Evolutionary conservation across 37 sponge, comb jelly and placozoan genomes (phyloP).

Genomic region (Crambe crambe): DNA sequence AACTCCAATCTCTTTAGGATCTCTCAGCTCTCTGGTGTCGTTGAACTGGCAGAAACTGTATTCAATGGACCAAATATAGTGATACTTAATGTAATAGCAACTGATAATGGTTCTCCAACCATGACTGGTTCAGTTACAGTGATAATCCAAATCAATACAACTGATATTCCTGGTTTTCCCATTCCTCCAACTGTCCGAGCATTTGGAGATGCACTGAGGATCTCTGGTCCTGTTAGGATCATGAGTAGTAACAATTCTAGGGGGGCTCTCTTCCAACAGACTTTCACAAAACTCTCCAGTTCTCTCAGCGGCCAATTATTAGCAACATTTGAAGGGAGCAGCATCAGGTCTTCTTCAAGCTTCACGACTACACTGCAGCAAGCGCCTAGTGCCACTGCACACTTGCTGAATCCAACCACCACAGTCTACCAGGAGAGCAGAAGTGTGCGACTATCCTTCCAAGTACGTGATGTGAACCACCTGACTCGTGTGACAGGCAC

Average conservation of each 20-base stretch:
- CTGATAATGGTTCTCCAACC: constrained; percentile 28
- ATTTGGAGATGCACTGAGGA: not conserved
- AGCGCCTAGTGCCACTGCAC: not conserved
- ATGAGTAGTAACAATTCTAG: not conserved
- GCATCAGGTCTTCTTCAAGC: not conserved
- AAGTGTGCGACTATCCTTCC: not conserved
- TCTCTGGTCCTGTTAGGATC: not conserved
- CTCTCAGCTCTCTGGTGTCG: constrained; percentile 8
- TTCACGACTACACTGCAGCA: not conserved
- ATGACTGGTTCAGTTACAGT: not conserved
- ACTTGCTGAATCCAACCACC: constrained; percentile 18
- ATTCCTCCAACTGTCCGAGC: constrained; percentile 10
- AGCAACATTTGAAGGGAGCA: not conserved
- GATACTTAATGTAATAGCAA: constrained; percentile 30
- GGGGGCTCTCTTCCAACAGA: not conserved
- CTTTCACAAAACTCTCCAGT: constrained; percentile 1
- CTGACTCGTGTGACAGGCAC: not conserved
- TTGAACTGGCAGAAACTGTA: constrained; percentile 9
- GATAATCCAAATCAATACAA: not conserved
- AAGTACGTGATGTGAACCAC: constrained; percentile 24
- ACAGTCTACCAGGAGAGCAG: constrained; percentile 18
- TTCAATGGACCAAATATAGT: not conserved
- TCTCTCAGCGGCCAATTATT: not conserved
- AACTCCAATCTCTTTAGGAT: constrained; percentile 9
- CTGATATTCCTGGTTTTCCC: not conserved